Conservation (phyloP, 2,888 invertebrate species). For the Lasioglossum villosulum region DNA sequence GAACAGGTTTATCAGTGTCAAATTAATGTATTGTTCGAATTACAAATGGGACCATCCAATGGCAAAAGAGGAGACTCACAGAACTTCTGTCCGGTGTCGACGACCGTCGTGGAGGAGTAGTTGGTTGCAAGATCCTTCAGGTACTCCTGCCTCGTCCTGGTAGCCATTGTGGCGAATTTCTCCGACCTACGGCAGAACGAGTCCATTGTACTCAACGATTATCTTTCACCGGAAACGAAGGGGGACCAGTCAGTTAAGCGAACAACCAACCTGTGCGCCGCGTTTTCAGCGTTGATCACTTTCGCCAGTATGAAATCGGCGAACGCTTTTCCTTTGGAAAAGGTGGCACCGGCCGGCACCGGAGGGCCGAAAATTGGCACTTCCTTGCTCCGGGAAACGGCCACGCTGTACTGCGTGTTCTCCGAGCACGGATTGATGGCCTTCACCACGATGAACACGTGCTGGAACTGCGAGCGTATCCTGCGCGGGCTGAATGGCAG, state of each 20-base stretch:
- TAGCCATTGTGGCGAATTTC: conserved; percentile 98
- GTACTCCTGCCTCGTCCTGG: conserved; percentile 97
- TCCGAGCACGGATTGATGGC: conserved; percentile 96
- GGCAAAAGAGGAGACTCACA: conserved; percentile 87
- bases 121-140: conserved; percentile 96
- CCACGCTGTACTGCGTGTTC: conserved; percentile 94
- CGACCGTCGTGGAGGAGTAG: conserved; percentile 91
- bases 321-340: conserved; percentile 95
- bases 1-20: neutral
- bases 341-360: conserved; percentile 93
- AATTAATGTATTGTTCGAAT: too few relatives aligned
- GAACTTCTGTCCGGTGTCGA: conserved; percentile 94
- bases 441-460: conserved; percentile 97
- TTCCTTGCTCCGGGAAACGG: conserved; percentile 94
- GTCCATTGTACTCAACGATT: neutral
- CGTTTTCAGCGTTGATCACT: conserved; percentile 98
- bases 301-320: conserved; percentile 97
- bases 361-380: conserved; percentile 99
- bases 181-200: conserved; percentile 88
- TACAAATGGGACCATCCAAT: neutral
- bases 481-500: conserved; percentile 96
- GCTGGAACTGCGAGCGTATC: conserved; percentile 98
- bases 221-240: neutral
- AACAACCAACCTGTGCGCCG: conserved; percentile 88
- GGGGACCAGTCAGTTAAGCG: neutral